These are phyloP conservation scores for Pelusios castaneus DNA, from an alignment of 2,113 vertebrate genomes.

Conservation along the genomic window DNA sequence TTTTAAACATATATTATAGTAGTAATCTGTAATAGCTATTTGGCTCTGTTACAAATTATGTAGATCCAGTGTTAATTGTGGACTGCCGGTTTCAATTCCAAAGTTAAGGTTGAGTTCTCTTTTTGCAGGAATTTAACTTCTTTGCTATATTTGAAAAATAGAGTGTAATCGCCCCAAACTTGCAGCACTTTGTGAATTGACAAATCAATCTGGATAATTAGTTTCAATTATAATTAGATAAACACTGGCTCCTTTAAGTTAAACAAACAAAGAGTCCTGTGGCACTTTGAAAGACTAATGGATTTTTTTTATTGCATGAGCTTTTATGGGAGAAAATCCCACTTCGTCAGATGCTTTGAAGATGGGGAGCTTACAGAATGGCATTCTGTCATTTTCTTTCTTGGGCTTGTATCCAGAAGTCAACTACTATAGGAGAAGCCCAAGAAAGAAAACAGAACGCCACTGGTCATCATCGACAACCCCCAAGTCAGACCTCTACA, in stretches of 20 bases:
- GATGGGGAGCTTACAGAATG: no score
- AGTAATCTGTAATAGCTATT: background rate
- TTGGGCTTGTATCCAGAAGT: no score
- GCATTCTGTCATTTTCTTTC: no score
- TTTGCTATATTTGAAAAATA: slow-evolving; percentile 10
- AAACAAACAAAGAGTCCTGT: no score
- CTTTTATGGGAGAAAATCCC: no score
- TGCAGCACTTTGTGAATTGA: slow-evolving; percentile 4
- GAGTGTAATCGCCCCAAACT: background rate
- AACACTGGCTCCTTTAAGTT: slow-evolving; percentile 20
- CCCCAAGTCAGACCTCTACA: no score
- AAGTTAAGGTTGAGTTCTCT: slow-evolving; percentile 10
- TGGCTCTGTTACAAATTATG: slow-evolving; percentile 10
- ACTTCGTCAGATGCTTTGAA: no score
- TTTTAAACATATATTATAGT: background rate
- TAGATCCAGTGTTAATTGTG: background rate
- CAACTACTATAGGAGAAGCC: no score
- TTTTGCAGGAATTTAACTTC: background rate
- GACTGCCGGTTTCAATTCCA: background rate
- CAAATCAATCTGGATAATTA: slow-evolving; percentile 1
- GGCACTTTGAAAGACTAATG: no score
- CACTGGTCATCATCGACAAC: no score
- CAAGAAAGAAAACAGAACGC: no score
- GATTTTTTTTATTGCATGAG: no score
- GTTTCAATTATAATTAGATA: slow-evolving; percentile 1